A percentile compares a stretch with the other conserved stretches of the same genome.
phyloP scores from a whole-genome alignment of 1,140 invertebrate genomes.

The Lucilia cuprina region DNA sequence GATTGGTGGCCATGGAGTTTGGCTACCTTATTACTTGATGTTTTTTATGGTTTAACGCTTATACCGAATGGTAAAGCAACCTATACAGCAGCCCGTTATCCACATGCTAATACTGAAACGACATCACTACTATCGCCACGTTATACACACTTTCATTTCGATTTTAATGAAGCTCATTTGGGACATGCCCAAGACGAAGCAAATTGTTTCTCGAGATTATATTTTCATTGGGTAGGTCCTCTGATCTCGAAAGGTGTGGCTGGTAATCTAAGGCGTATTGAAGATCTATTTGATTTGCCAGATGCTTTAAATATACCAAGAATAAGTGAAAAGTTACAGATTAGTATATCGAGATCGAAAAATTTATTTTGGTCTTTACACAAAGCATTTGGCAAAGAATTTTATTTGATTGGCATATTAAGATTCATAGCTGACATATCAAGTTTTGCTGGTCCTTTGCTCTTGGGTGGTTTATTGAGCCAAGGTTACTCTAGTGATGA shows the following conservation, averaged over 20 bases:
- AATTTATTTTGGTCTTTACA: constrained; percentile 80
- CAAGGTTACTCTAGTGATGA: constrained; percentile 55
- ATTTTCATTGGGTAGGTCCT: constrained; percentile 88
- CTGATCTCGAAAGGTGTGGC: constrained; percentile 83
- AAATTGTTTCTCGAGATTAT: constrained; percentile 74
- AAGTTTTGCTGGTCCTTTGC: constrained; percentile 87
- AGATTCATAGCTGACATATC: constrained; percentile 84
- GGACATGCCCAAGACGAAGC: constrained; percentile 82
- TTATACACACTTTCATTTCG: constrained; percentile 60
- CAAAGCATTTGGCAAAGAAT: constrained; percentile 83
- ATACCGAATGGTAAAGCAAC: constrained; percentile 65
- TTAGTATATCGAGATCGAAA: constrained; percentile 47
- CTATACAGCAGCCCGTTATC: constrained; percentile 24
- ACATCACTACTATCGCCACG: constrained; percentile 65
- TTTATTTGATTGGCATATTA: constrained; percentile 87
- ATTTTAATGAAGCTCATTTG: constrained; percentile 69
- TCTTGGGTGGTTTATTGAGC: constrained; percentile 67
- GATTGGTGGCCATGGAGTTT: constrained; percentile 64
- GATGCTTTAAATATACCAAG: constrained; percentile 52
- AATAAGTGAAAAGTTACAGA: constrained; percentile 51
- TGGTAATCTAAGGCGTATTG: constrained; percentile 74
- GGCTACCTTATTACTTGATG: constrained; percentile 65
- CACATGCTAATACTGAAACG: constrained; percentile 65
- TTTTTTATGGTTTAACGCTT: constrained; percentile 70
- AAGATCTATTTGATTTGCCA: constrained; percentile 89